These are phyloP conservation scores for Epistrophe eligans DNA, from an alignment of 2,888 invertebrate species.

Conservation along the genomic window DNA sequence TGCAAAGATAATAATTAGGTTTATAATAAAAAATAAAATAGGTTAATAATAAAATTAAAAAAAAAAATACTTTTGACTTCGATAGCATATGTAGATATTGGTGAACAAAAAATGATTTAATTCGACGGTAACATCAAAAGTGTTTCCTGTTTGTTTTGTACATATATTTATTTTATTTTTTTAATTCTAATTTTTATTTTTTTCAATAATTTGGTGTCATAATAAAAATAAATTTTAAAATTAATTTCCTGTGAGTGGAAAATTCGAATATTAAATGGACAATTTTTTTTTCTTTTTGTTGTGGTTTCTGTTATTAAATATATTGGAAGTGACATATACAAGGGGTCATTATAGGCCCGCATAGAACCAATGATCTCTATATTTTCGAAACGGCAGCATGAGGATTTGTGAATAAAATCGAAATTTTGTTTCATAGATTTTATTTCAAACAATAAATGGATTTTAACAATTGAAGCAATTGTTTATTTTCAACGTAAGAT, in stretches of 20 bases:
- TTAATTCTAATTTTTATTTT: neutral
- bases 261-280: neutral
- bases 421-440: no score
- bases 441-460: no score
- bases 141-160: neutral
- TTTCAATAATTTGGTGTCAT: no score
- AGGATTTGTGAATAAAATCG: no score
- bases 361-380: no score
- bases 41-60: neutral
- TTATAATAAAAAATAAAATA: neutral
- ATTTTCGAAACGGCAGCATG: no score
- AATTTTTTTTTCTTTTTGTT: neutral
- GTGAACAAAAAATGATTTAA: neutral
- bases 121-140: neutral
- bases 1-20: constrained; percentile 26
- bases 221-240: neutral
- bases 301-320: neutral
- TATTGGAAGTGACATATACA: neutral
- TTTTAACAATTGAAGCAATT: no score
- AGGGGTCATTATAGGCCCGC: no score
- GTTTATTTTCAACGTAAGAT: no score
- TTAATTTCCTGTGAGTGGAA: constrained; percentile 3
- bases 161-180: neutral
- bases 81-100: neutral
- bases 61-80: neutral